A percentile compares a stretch with the other conserved stretches of the same genome.
These are phyloP conservation scores for Unio pictorum DNA, from an alignment of 2,888 invertebrate genomes.

Conservation along the genomic window DNA sequence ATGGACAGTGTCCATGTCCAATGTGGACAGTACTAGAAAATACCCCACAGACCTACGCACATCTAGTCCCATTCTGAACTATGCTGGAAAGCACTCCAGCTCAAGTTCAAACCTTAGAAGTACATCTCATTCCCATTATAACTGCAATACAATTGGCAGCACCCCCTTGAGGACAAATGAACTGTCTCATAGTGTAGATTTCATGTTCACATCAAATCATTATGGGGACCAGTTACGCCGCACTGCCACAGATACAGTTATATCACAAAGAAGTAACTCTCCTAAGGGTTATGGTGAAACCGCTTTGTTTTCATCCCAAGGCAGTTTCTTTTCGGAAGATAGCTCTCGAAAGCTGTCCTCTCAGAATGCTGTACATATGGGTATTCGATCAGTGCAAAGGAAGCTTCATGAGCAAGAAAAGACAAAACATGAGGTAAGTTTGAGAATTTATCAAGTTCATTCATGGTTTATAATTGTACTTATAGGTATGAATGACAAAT, in stretches of 20 bases:
- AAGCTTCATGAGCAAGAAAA: conserved; percentile 63
- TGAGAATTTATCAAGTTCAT: no score
- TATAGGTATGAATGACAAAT: no score
- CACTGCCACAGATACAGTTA: conserved; percentile 56
- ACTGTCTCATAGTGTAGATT: conserved; percentile 59
- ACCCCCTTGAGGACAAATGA: conserved; percentile 46
- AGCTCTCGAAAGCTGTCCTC: conserved; percentile 52
- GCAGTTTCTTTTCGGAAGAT: conserved; percentile 37
- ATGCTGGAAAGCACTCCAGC: not conserved
- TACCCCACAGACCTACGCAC: conserved; percentile 22
- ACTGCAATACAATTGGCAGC: conserved; percentile 40
- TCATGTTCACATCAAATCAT: conserved; percentile 42
- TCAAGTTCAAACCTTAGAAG: conserved; percentile 15
- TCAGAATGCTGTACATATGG: conserved; percentile 63
- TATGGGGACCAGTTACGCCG: conserved; percentile 46
- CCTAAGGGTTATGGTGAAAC: conserved; percentile 28
- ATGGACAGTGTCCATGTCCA: no score
- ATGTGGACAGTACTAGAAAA: conserved; percentile 12
- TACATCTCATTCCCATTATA: conserved; percentile 12
- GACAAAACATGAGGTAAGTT: conserved; percentile 62
- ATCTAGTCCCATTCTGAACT: conserved; percentile 35
- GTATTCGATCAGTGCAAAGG: conserved; percentile 63
- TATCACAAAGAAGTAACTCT: conserved; percentile 41
- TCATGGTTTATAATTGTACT: no score
- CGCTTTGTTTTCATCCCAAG: conserved; percentile 11